Conservation (phyloP, 2,113 vertebrate species). For the Oreochromis spilurus region DNA sequence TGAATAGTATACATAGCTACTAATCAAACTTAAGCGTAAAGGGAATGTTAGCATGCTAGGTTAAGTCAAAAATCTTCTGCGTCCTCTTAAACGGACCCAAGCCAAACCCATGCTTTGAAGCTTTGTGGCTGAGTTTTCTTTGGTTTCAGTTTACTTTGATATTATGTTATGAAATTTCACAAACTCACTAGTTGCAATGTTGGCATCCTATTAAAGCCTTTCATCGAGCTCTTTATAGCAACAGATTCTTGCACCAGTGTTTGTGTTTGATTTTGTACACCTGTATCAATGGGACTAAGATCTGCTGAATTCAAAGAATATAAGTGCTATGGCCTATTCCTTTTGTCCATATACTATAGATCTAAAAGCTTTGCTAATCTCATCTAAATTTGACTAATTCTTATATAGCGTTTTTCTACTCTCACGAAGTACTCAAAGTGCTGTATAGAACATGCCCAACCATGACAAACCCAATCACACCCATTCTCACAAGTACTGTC, state of each 20-base stretch:
- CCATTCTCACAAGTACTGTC: too few relatives aligned
- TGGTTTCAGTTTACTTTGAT: not conserved
- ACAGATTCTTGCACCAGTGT: not conserved
- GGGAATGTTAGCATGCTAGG: not conserved
- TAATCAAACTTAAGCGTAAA: not conserved
- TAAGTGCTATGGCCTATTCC: not conserved
- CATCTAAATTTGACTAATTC: too few relatives aligned
- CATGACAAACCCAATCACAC: too few relatives aligned
- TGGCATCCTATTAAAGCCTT: not conserved
- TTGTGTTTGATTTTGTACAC: not conserved
- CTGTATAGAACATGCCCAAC: too few relatives aligned
- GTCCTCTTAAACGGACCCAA: not conserved
- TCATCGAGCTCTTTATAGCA: not conserved
- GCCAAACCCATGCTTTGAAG: not conserved
- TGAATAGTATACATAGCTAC: not conserved
- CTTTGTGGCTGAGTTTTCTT: not conserved
- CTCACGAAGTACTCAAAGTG: too few relatives aligned
- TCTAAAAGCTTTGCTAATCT: not conserved
- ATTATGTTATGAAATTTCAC: not conserved
- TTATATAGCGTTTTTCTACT: too few relatives aligned
- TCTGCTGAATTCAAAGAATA: not conserved
- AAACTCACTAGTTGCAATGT: not conserved
- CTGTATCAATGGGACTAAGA: not conserved
- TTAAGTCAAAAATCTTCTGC: not conserved
- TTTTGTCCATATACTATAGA: not conserved